Percentiles rank a stretch among this genome's conserved stretches.
phyloP scores from a whole-genome alignment of 2,113 vertebrate species.

The Spilogale gracilis region DNA sequence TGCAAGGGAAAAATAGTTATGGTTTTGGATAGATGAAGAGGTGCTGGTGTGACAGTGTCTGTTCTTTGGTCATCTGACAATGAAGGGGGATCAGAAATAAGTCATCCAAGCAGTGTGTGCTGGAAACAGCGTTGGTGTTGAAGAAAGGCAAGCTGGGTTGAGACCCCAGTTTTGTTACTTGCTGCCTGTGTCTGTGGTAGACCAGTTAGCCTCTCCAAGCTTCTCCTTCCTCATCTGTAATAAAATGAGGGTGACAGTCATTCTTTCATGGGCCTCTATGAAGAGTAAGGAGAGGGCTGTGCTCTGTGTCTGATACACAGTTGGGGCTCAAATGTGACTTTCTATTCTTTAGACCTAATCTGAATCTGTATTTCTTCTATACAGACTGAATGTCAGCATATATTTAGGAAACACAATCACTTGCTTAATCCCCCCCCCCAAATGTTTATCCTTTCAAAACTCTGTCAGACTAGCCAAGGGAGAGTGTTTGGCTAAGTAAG shows the following conservation, averaged over 20 bases:
- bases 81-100: not conserved
- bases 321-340: not conserved
- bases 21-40: not conserved
- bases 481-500: conserved; percentile 70
- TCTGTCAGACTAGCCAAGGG: not conserved
- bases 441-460: conserved; percentile 77
- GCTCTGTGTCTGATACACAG: not conserved
- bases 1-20: not conserved
- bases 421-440: conserved; percentile 27
- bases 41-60: not conserved
- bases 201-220: not conserved
- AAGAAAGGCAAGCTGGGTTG: not conserved
- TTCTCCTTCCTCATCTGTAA: not conserved
- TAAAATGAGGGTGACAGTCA: not conserved
- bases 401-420: conserved; percentile 73
- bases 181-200: not conserved
- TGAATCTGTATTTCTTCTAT: not conserved
- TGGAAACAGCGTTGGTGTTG: not conserved
- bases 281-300: not conserved
- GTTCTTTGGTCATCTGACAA: not conserved
- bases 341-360: not conserved
- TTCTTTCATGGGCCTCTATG: not conserved
- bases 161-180: not conserved
- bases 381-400: conserved; percentile 39
- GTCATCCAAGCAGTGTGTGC: not conserved